Base-by-base conservation (phyloP, 2,888 invertebrate species). In the Pristionchus entomophagus region DNA sequence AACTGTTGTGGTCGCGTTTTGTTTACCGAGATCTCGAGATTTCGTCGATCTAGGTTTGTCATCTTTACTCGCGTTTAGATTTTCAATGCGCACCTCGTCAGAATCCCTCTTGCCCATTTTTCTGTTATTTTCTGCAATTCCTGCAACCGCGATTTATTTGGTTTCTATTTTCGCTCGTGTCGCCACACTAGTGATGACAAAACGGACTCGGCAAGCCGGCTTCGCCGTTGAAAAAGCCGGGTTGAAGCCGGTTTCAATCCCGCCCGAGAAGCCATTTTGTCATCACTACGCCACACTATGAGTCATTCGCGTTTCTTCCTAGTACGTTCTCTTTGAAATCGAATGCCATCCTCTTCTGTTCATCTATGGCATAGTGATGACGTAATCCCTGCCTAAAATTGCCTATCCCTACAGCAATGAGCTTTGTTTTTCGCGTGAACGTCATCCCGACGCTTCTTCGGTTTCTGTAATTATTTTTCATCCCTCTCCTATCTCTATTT, bases 1-100 rank as follows among this genome's bases (percentile, higher is more conserved):
- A 22, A 69, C 22, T 69, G 59, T 59, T 29, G 59, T 59, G 59
- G 35, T 32, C 35, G 12, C 38, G 19, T 35, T 69, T 69, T 69
- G 65, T 69, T 69, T 69, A 69, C 65, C 22, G 38, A 69, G 65
- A 69, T 69, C 65, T 69, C 65, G 65, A 69, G 38, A 69, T 69
- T 69, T 19, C 35, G 65, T 38, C 5, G 65, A 69, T 8, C 35
- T 69, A 26, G 65, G 32, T 69, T 69, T 69, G 65, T 69, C 38
- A 69, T 69, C 65, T 69, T 19, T 10, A 32, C 59, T 59, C 59
- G 32, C 10, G 26, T 0, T 59, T 10, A 29, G 59, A 32, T 19
- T 53, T 10, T 53, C 19, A 22, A 12, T 53, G 12, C 8, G 22
- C n/a, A n/a, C n/a, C n/a, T 19, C 53, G 14, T 53, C 53, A 8